These are phyloP conservation scores for Clunio marinus DNA, from an alignment of 2,888 invertebrate species.

Conservation along the genomic window DNA sequence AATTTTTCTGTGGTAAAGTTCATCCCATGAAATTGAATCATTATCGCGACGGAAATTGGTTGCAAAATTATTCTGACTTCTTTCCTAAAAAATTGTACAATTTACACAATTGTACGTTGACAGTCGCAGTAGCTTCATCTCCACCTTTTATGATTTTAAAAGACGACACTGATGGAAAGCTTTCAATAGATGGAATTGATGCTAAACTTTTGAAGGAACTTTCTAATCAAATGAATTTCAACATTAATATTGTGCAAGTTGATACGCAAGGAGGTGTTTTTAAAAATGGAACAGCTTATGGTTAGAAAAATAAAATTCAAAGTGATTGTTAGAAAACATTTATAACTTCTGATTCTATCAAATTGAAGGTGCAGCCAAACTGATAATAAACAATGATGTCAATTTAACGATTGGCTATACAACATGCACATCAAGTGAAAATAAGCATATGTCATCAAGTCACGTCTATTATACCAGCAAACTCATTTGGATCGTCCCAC, in stretches of 20 bases:
- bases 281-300: conserved; percentile 28
- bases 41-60: neutral
- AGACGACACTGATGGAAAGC: neutral
- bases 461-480: conserved; percentile 20
- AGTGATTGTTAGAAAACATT: neutral
- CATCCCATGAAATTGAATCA: conserved; percentile 36
- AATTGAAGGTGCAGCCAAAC: conserved; percentile 38
- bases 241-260: neutral
- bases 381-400: conserved; percentile 31
- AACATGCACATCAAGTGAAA: neutral
- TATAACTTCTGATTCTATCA: neutral
- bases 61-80: conserved; percentile 1
- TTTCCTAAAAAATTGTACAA: conserved; percentile 15
- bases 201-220: conserved; percentile 37
- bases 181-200: conserved; percentile 40
- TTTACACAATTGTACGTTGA: conserved; percentile 6
- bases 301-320: neutral
- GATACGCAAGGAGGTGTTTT: conserved; percentile 32
- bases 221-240: conserved; percentile 40
- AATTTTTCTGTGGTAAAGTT: conserved; percentile 34
- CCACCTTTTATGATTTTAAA: conserved; percentile 39
- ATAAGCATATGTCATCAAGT: neutral
- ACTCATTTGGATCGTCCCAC: conserved; percentile 24
- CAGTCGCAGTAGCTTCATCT: neutral
- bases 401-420: conserved; percentile 38